phyloP scores from a whole-genome alignment of 2,113 vertebrate genomes.

The Choloepus hoffmanni region DNA sequence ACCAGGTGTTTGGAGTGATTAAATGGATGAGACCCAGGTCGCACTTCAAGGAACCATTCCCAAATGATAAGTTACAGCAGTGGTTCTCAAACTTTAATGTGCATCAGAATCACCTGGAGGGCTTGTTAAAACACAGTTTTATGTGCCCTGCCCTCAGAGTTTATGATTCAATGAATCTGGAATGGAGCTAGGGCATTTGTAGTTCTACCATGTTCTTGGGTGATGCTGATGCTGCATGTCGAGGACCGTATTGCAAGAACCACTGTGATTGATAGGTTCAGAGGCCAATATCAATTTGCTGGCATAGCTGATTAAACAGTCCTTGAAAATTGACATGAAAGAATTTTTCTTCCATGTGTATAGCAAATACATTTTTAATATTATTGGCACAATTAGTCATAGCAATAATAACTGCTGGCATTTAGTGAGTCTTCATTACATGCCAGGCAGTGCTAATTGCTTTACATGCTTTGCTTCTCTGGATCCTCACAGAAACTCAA shows the following conservation, averaged over 20 bases:
- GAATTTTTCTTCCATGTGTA: conserved; percentile 29
- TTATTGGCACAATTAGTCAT: neutral
- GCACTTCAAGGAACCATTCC: conserved; percentile 26
- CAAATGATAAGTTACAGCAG: neutral
- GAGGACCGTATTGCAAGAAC: neutral
- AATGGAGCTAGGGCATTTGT: neutral
- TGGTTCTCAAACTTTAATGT: conserved; percentile 28
- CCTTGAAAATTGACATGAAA: conserved; percentile 38
- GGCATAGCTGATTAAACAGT: neutral
- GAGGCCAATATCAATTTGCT: neutral
- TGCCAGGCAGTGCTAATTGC: neutral
- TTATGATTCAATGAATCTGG: neutral
- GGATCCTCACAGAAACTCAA: conserved; percentile 1
- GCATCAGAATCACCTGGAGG: neutral
- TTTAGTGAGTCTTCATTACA: neutral
- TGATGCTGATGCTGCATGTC: neutral
- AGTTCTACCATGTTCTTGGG: neutral
- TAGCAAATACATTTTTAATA: conserved; percentile 25
- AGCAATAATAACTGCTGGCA: neutral
- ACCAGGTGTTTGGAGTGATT: conserved; percentile 71
- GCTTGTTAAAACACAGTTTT: conserved; percentile 10
- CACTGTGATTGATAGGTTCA: neutral
- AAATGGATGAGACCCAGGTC: conserved; percentile 49
- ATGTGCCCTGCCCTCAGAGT: neutral
- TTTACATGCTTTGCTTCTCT: neutral